Percentiles rank a stretch among this genome's conserved stretches.
Conservation (phyloP, 2,113 vertebrate genomes). For the Nanorana parkeri region DNA sequence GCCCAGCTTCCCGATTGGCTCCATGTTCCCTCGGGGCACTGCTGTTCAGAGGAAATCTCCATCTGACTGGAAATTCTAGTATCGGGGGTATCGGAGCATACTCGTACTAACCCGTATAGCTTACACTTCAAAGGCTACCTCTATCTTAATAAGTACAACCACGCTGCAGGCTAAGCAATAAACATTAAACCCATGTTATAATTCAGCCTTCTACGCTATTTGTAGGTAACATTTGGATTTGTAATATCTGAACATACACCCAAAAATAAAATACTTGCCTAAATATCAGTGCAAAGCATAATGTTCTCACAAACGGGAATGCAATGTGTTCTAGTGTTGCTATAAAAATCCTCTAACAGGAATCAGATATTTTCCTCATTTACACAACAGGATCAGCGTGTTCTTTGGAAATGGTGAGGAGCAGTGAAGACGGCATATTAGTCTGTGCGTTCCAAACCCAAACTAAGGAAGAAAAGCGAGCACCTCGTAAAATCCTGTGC, state of each 20-base stretch:
- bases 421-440: background rate
- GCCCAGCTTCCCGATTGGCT: too few species aligned
- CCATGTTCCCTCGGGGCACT: too few species aligned
- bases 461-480: background rate
- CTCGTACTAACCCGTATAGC: too few species aligned
- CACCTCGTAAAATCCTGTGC: background rate
- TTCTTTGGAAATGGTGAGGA: background rate
- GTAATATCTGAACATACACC: background rate
- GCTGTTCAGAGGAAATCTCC: too few species aligned
- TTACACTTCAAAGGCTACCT: too few species aligned
- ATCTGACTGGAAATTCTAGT: too few species aligned
- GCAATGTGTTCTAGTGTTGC: background rate
- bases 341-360: too few species aligned
- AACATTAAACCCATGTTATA: too few species aligned
- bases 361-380: background rate
- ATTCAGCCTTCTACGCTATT: background rate
- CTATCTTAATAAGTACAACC: too few species aligned
- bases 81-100: too few species aligned
- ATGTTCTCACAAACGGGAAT: background rate
- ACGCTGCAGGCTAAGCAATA: too few species aligned
- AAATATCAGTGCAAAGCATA: background rate
- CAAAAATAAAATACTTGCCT: background rate
- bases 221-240: background rate
- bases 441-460: background rate
- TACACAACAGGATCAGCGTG: conserved; percentile 2